A percentile compares a stretch with the other conserved stretches of the same genome.
These are phyloP conservation scores for Ameiurus melas DNA, from an alignment of 2,113 vertebrate species.

Conservation along the genomic window DNA sequence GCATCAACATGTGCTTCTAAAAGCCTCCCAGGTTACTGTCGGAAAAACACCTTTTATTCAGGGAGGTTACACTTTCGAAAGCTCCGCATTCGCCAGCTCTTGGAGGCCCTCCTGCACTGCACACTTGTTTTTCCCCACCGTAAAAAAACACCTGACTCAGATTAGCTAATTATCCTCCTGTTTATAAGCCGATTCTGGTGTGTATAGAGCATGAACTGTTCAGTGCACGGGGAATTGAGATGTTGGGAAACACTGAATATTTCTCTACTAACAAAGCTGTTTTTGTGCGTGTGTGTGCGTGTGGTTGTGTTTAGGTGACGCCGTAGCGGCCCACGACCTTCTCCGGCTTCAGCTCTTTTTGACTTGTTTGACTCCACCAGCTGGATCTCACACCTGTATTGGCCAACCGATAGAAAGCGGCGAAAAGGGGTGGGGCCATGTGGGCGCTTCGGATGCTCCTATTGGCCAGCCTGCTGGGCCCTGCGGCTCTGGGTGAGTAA, in stretches of 20 bases:
- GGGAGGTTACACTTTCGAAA: not conserved
- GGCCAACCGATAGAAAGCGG: not conserved
- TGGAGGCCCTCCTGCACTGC: not conserved
- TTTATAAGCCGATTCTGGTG: not conserved
- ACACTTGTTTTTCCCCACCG: slow-evolving; percentile 1
- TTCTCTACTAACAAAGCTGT: not conserved
- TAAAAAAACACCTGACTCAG: slow-evolving; percentile 23
- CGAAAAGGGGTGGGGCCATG: slow-evolving; percentile 46
- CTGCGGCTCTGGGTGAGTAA: slow-evolving; percentile 46
- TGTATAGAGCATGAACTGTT: slow-evolving; percentile 7
- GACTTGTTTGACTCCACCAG: not conserved
- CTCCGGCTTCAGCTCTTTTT: not conserved
- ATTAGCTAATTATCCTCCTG: slow-evolving; percentile 25
- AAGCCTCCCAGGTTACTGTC: not conserved
- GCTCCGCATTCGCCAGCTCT: not conserved
- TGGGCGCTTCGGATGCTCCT: slow-evolving; percentile 44
- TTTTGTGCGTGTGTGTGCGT: not conserved
- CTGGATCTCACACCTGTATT: not conserved
- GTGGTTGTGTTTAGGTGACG: slow-evolving; percentile 5
- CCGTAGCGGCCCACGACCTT: not conserved
- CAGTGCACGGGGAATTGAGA: not conserved
- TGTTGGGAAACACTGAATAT: slow-evolving; percentile 19
- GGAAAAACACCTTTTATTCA: not conserved
- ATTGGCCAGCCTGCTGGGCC: slow-evolving; percentile 49
- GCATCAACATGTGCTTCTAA: not conserved